Conservation (phyloP, 2,113 vertebrate genomes). For the Hemibates koningsi region DNA sequence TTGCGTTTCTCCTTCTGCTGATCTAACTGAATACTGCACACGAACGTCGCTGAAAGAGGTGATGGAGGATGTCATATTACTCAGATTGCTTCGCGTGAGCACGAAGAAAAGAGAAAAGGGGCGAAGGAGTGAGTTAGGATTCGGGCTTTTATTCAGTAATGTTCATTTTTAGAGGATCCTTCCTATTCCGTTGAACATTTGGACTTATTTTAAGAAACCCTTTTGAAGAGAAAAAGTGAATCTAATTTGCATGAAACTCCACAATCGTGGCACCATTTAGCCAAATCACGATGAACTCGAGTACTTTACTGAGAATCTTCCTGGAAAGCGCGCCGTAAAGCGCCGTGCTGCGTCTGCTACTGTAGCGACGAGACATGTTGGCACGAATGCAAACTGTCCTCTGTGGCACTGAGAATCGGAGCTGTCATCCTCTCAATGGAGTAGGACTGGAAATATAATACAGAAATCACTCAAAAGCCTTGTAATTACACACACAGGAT, state of each 20-base stretch:
- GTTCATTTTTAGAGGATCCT: neutral
- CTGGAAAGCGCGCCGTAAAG: slow-evolving; percentile 3
- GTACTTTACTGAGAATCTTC: neutral
- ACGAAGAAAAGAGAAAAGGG: neutral
- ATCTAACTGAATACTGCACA: neutral
- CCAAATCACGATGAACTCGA: neutral
- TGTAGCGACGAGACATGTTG: slow-evolving; percentile 25
- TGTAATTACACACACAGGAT: slow-evolving; percentile 28
- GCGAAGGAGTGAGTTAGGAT: neutral
- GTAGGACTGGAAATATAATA: slow-evolving; percentile 18
- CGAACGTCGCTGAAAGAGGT: neutral
- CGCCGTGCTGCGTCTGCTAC: neutral
- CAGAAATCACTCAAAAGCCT: slow-evolving; percentile 41
- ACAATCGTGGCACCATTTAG: neutral
- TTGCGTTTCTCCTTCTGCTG: neutral
- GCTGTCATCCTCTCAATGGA: slow-evolving; percentile 31
- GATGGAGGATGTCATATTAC: neutral
- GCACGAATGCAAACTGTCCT: slow-evolving; percentile 37
- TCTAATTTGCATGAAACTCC: neutral
- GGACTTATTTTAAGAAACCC: neutral
- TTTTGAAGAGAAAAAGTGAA: neutral
- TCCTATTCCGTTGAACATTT: neutral
- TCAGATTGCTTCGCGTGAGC: neutral
- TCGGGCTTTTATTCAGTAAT: neutral
- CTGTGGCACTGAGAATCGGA: slow-evolving; percentile 27